Base-by-base conservation (phyloP, 2,888 invertebrate genomes). In the Eledona agricola region DNA sequence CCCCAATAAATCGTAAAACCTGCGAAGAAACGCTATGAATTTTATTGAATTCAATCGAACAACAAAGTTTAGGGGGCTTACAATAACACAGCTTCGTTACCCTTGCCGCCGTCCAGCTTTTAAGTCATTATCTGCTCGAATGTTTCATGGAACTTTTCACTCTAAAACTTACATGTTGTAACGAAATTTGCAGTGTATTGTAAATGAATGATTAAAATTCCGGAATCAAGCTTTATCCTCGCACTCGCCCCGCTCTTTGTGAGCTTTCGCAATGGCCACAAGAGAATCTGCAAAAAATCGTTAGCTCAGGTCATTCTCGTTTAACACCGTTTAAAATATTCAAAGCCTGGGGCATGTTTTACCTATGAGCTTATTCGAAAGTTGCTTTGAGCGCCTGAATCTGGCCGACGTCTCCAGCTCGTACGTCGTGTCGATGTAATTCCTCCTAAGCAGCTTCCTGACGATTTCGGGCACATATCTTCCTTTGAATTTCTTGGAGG, bases 311-410 rank as follows among this genome's bases (percentile, higher is more conserved):
- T 40, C 28, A 40, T 40, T 40, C 28, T 13, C 28, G 40, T 28
- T 40, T 28, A 40, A 40, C 19, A 7, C 40, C 5, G n/a, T 20
- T 9, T 40, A 17, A 29, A 45, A 47, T 35, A 47, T 47, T 47
- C 22, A 37, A 37, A 29, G 17, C 32, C 46, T n/a, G n/a, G n/a
- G n/a, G n/a, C n/a, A n/a, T n/a, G 32, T 12, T 12, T 53, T 59
- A 70, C 71, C 71, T 55, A 69, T 62, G 34, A 71, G 60, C 50
- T 62, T 59, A 20, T 56, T 49, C 4, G 70, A 65, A 28, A 71
- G 57, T 20, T 64, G 65, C 31, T 61, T 57, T 9, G 47, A 42
- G 25, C 62, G 58, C 37, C 61, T 61, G 38, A 60, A 58, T 32
- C 61, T 59, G 6, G 50, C 45, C 13, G 60, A 57, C 10, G 61